Evolutionary conservation across 2,888 invertebrate genomes (phyloP), one percentile per base, ranked within the genome.

Genomic region (Parochlus steinenii): DNA sequence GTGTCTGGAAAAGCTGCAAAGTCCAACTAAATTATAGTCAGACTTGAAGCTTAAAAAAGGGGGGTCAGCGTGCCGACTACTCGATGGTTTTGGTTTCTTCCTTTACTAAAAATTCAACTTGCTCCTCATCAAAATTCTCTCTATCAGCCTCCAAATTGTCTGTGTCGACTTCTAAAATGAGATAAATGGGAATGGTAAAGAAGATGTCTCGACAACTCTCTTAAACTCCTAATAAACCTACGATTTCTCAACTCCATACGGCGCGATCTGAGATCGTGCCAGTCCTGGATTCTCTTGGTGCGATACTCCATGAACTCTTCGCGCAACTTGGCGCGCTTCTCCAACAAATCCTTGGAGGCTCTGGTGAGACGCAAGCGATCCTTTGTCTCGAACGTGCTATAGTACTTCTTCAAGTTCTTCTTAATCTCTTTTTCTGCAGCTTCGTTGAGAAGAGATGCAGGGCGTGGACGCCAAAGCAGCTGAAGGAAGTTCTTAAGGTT

Each of bases 381-480:
- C 63, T 97, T 92, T 51, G 81, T 80, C 58, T 97, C 95, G 56
- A 98, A 98, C 58, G 83, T 80, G 17, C 85, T 76, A 51, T 89
- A 87, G 65, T 89, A 95, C 55, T 90, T 92, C 69, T 97, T 98
- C 53, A 99, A 69, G 59, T 86, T 93, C 69, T 93, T 97, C 63
- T 86, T 90, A 43, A 93, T 86, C 24, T 97, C 92, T 64, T 90
- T 81, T 49, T 92, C 79, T 50, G 87, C 82, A 31, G 83, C 79
- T 31, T 80, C 74, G 0, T 74, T 59, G 3, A 99, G 68, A 19
- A 92, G 66, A 19, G 87, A 76, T 1, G 82, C 73, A 0, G 95
- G 93, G 26, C 97, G 69, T 15, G 98, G 98, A 44, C 98, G 69
- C 97, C 97, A 98, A 51, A 87, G 65, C 53, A 92, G 74, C 62